These are phyloP conservation scores for Neotoma lepida DNA, from an alignment of 2,113 vertebrate genomes.

Conservation along the genomic window DNA sequence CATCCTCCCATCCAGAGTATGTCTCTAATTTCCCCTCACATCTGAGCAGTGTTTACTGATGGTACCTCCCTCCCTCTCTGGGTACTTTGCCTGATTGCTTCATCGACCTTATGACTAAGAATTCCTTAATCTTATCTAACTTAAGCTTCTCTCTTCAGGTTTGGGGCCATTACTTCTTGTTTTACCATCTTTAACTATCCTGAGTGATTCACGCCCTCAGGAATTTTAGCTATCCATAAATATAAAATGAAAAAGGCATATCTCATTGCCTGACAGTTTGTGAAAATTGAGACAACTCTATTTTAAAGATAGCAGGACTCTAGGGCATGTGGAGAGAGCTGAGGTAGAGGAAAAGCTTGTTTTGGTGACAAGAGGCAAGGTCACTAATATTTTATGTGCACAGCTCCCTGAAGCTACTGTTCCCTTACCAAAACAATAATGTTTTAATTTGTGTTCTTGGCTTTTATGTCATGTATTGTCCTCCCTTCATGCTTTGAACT, in stretches of 20 bases:
- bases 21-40: conserved; percentile 52
- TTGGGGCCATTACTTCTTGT: conserved; percentile 64
- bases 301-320: conserved; percentile 43
- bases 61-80: background rate
- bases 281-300: conserved; percentile 66
- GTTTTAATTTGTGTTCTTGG: conserved; percentile 27
- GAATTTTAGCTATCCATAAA: conserved; percentile 66
- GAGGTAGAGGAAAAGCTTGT: background rate
- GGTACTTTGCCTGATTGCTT: conserved; percentile 39
- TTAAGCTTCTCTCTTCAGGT: conserved; percentile 43
- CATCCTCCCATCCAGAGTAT: background rate
- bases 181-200: conserved; percentile 64
- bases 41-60: conserved; percentile 57
- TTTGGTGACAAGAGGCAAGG: conserved; percentile 34
- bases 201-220: conserved; percentile 64
- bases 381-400: conserved; percentile 17
- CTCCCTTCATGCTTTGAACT: background rate
- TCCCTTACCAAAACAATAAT: background rate
- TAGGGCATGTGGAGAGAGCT: background rate
- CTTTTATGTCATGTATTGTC: background rate
- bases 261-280: conserved; percentile 60
- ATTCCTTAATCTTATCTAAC: conserved; percentile 61
- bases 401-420: background rate
- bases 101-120: conserved; percentile 62
- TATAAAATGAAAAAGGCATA: conserved; percentile 59